phyloP scores from a whole-genome alignment of 2,888 invertebrate species.

The Temnothorax rugatulus region DNA sequence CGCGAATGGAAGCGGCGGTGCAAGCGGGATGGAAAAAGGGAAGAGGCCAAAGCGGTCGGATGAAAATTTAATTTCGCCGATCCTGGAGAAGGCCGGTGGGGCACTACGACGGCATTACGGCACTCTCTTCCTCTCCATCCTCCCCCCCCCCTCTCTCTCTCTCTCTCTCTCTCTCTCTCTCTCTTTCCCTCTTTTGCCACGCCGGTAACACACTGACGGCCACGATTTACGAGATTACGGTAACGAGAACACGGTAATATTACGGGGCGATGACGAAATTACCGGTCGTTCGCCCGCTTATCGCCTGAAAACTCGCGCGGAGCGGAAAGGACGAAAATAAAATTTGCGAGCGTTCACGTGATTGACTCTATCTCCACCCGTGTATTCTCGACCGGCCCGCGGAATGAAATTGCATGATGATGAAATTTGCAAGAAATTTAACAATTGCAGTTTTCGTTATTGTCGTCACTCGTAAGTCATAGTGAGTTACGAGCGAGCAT shows the following conservation, averaged over 20 bases:
- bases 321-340: constrained; percentile 51
- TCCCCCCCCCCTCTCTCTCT: background rate
- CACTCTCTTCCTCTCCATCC: background rate
- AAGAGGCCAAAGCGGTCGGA: constrained; percentile 66
- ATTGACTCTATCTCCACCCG: constrained; percentile 42
- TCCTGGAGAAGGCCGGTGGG: constrained; percentile 56
- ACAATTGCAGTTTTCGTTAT: constrained; percentile 56
- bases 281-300: constrained; percentile 56
- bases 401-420: background rate
- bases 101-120: constrained; percentile 49
- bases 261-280: constrained; percentile 66
- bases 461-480: constrained; percentile 63
- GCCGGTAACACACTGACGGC: constrained; percentile 52
- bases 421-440: constrained; percentile 59
- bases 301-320: constrained; percentile 42
- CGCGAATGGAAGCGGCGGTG: constrained; percentile 19
- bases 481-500: constrained; percentile 65
- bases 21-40: constrained; percentile 43
- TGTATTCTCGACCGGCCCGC: constrained; percentile 1
- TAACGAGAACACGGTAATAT: constrained; percentile 66
- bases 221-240: constrained; percentile 69
- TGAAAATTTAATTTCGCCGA: constrained; percentile 78
- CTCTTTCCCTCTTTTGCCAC: constrained; percentile 15
- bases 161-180: background rate
- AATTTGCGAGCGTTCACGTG: constrained; percentile 40